Conservation (phyloP, 1,140 invertebrate genomes). For the Ditylenchus dipsaci region DNA sequence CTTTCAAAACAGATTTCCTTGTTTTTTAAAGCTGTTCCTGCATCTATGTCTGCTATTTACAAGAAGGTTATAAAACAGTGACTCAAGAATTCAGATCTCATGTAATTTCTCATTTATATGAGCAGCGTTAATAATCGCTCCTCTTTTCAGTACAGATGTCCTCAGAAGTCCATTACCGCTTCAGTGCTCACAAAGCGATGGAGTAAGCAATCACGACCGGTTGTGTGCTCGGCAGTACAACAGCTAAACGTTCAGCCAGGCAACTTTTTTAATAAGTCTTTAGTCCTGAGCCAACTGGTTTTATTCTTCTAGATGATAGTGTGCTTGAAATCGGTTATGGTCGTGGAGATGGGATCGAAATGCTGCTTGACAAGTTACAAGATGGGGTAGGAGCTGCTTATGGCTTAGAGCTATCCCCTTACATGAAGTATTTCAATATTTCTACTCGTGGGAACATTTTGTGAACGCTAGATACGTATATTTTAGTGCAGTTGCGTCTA, state of each 20-base stretch:
- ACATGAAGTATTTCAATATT: not conserved
- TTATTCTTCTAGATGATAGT: conserved; percentile 25
- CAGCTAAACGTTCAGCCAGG: conserved; percentile 27
- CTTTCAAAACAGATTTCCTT: too few relatives aligned
- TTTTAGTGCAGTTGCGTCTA: too few relatives aligned
- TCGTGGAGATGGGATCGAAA: conserved; percentile 25
- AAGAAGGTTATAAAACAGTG: too few relatives aligned
- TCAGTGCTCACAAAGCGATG: conserved; percentile 18
- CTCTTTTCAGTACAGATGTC: conserved; percentile 6
- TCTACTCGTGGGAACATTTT: not conserved
- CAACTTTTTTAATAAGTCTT: not conserved
- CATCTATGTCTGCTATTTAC: too few relatives aligned
- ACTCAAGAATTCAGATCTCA: too few relatives aligned
- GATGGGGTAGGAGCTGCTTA: conserved; percentile 22
- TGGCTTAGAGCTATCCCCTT: conserved; percentile 7
- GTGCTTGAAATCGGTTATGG: conserved; percentile 39
- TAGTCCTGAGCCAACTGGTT: too few relatives aligned
- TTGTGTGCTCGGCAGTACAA: conserved; percentile 19
- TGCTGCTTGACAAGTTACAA: conserved; percentile 15
- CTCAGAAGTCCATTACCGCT: not conserved
- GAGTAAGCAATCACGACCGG: conserved; percentile 18
- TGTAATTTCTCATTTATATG: too few relatives aligned
- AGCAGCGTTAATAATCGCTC: too few relatives aligned
- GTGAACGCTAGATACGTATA: not conserved
- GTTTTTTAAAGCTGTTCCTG: too few relatives aligned